Evolutionary conservation across 2,113 vertebrate genomes (phyloP), one percentile per base, ranked within the genome.

Genomic region (Oxyruncus cristatus): DNA sequence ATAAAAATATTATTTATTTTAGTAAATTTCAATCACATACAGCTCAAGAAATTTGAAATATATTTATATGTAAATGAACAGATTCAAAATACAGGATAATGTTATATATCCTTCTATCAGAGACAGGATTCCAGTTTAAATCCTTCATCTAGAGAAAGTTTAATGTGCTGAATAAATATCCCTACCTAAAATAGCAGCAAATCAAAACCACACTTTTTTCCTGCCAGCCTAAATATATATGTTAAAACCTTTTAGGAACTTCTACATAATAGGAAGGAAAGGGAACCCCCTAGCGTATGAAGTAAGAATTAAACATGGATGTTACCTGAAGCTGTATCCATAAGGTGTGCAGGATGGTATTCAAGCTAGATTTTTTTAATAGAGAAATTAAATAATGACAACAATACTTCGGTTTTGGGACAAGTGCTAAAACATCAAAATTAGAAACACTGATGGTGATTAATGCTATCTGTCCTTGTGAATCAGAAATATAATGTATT

Each of bases 281-380:
- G 89, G 41, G 91, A 94, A 85, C 95, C 98, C 97, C 92, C 98
- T 98, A 97, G 98, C 5, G 98, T 72, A 94, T 22, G 7, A 75
- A 88, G 42, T 47, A 41, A 85, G 97, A 94, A 96, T 75, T 79
- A 93, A 93, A 82, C 82, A 82, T 22, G 16, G 11, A 18, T 49
- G 16, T 62, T 71, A 58, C 6, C 44, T 80, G 30, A 62, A 83
- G 8, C 41, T 85, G 9, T 16, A 37, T 37, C 22, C 23, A 21
- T 50, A 66, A 44, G 6, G 2, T 63, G 6, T 26, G 53, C 12
- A 73, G 52, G 11, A 8, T 27, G 14, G 5, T 33, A 88, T 37
- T 78, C 27, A 79, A 85, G 18, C 1, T n/a, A 30, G 53, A 42
- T 58, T 73, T 68, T 87, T 11, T 37, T 33, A 61, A 67, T 13